These are phyloP conservation scores for Vesta saturnalis DNA, from an alignment of 2,888 invertebrate genomes.

Conservation along the genomic window DNA sequence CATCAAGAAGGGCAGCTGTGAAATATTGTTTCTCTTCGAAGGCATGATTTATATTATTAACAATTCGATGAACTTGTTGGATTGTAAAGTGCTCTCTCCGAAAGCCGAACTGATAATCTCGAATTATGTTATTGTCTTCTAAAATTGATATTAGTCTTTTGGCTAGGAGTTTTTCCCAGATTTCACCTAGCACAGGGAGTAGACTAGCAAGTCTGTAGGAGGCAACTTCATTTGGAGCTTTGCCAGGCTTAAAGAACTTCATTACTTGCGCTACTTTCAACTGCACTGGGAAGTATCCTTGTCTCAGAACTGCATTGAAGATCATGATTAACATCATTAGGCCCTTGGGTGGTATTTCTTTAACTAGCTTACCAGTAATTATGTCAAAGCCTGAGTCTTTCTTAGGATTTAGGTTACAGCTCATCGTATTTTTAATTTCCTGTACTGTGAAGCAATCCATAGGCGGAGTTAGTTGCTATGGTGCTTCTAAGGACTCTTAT, in stretches of 20 bases:
- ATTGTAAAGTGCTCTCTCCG: not conserved
- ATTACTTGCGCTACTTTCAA: not conserved
- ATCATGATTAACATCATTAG: not conserved
- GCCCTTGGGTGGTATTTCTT: not conserved
- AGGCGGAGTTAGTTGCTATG: too few relatives aligned
- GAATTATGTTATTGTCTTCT: not conserved
- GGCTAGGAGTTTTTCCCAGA: not conserved
- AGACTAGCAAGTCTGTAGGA: not conserved
- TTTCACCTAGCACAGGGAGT: not conserved
- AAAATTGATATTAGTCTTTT: constrained; percentile 1
- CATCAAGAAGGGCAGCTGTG: not conserved
- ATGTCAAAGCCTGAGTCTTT: too few relatives aligned
- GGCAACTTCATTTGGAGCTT: not conserved
- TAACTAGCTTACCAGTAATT: too few relatives aligned
- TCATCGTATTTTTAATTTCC: too few relatives aligned
- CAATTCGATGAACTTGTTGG: not conserved
- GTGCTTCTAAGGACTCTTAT: too few relatives aligned
- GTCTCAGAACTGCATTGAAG: not conserved
- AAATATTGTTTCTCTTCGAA: not conserved
- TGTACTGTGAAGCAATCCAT: too few relatives aligned
- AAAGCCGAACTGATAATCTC: not conserved
- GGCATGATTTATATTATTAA: not conserved
- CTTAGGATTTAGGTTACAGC: too few relatives aligned
- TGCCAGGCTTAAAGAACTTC: not conserved
- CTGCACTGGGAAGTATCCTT: not conserved